phyloP scores from a whole-genome alignment of 2,888 invertebrate species.

The Microctonus hyperodae region DNA sequence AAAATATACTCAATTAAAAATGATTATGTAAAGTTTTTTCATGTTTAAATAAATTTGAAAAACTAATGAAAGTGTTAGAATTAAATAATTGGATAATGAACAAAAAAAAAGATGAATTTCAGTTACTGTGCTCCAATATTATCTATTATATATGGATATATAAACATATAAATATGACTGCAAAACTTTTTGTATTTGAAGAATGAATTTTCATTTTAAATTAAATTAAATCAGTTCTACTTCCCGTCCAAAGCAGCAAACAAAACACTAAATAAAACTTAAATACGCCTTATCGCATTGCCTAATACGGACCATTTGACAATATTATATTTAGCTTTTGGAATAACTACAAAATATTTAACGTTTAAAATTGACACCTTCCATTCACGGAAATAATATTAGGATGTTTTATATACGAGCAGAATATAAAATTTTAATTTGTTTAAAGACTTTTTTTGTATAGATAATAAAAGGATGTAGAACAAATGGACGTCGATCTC shows the following conservation, averaged over 20 bases:
- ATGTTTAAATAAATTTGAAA: neutral
- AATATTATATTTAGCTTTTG: slow-evolving; percentile 36
- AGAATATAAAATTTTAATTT: slow-evolving; percentile 13
- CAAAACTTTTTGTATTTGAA: too few species aligned
- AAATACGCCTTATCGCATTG: slow-evolving; percentile 23
- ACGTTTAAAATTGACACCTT: slow-evolving; percentile 21
- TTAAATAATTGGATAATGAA: slow-evolving; percentile 15
- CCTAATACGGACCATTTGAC: slow-evolving; percentile 32
- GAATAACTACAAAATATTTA: neutral
- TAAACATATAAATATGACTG: too few species aligned
- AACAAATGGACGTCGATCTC: slow-evolving; percentile 38
- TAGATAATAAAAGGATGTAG: slow-evolving; percentile 37
- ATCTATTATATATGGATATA: neutral
- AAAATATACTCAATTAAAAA: neutral
- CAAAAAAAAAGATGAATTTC: too few species aligned
- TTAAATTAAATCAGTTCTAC: slow-evolving; percentile 23
- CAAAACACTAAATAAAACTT: neutral
- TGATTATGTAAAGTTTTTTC: slow-evolving; percentile 13
- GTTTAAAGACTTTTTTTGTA: slow-evolving; percentile 28
- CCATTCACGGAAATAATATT: neutral
- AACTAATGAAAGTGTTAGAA: slow-evolving; percentile 12
- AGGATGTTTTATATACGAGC: neutral
- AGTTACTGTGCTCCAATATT: neutral
- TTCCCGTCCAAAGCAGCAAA: slow-evolving; percentile 20
- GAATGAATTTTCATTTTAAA: neutral